Evolutionary conservation across 2,797 vertebrate species (phyloP).

Genomic region (Taenioides sp.): DNA sequence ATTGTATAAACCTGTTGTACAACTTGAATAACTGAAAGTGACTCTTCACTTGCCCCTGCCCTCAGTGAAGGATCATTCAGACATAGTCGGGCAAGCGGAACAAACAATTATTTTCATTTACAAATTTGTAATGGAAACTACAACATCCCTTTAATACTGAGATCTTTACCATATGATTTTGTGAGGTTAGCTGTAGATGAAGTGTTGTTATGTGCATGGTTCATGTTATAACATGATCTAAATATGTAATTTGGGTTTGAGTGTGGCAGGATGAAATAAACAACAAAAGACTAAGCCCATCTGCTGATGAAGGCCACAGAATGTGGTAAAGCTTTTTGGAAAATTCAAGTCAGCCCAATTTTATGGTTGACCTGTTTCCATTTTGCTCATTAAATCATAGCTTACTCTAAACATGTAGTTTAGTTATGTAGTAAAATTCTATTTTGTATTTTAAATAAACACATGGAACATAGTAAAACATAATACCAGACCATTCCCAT

Average conservation of each 20-base stretch:
- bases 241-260: constrained; percentile 10
- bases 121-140: background rate
- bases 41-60: background rate
- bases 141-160: background rate
- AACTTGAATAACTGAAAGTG: background rate
- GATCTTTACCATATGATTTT: constrained; percentile 3
- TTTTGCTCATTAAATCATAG: constrained; percentile 15
- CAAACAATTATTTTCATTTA: constrained; percentile 4
- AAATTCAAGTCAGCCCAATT: constrained; percentile 9
- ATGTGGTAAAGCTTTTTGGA: constrained; percentile 13
- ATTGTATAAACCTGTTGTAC: background rate
- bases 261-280: constrained; percentile 14
- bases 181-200: constrained; percentile 10
- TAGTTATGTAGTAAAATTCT: constrained; percentile 4
- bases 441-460: constrained; percentile 12
- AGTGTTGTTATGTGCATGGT: constrained; percentile 12
- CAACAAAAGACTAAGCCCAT: constrained; percentile 9
- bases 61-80: constrained; percentile 4
- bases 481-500: background rate
- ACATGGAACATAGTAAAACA: constrained; percentile 1
- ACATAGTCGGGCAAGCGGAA: background rate
- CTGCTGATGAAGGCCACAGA: constrained; percentile 9
- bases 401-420: constrained; percentile 6
- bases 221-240: constrained; percentile 14
- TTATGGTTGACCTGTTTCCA: constrained; percentile 17